phyloP scores from a whole-genome alignment of 2,113 vertebrate genomes.

The Machaerirhynchus nigripectus region DNA sequence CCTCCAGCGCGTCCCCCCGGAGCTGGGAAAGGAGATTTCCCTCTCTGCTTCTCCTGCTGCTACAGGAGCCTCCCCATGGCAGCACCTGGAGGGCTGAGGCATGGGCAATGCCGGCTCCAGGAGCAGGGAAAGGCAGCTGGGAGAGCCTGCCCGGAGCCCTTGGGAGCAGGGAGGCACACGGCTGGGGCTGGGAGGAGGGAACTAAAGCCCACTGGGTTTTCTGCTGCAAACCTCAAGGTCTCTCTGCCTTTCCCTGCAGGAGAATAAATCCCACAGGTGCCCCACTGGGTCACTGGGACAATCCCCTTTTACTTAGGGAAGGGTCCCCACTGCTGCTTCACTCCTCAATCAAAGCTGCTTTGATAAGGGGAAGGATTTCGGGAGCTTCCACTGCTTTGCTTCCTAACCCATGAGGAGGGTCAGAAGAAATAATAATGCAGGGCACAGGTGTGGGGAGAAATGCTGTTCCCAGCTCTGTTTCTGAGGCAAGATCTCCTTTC shows the following conservation, averaged over 20 bases:
- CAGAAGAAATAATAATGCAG: background rate
- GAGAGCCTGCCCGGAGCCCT: background rate
- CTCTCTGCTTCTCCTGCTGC: background rate
- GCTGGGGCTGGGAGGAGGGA: background rate
- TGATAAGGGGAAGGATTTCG: background rate
- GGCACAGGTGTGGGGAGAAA: background rate
- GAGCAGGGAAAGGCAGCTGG: constrained; percentile 4
- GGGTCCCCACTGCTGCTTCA: background rate
- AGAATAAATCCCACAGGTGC: background rate
- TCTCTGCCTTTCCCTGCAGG: background rate
- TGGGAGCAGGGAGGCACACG: accelerated
- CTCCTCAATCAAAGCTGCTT: background rate
- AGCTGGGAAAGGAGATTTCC: background rate
- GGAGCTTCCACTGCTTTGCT: background rate
- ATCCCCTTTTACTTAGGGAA: background rate
- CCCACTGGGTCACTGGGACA: background rate
- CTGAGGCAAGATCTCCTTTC: background rate
- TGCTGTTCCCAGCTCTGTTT: background rate
- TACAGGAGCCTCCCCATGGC: background rate
- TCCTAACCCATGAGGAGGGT: background rate
- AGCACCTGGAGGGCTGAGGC: background rate
- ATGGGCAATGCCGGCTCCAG: background rate
- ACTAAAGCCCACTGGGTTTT: background rate
- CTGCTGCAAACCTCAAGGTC: background rate
- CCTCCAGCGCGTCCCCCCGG: background rate